Conservation (phyloP, 2,113 vertebrate genomes). For the Columba livia region DNA sequence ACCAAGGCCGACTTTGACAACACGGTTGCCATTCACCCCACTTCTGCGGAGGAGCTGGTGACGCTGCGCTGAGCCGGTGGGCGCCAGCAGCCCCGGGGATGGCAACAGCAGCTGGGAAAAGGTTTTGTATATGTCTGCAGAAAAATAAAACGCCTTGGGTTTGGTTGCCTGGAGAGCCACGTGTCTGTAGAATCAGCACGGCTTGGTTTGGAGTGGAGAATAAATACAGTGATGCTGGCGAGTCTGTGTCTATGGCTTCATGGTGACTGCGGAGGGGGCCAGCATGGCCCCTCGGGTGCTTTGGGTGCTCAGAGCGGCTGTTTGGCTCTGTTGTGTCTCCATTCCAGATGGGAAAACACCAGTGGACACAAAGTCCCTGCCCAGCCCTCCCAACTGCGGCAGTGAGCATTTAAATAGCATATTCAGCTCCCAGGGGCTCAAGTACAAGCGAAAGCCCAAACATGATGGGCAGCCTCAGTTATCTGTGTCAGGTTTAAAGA, state of each 20-base stretch:
- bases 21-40: constrained; percentile 53
- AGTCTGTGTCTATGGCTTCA: background rate
- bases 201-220: background rate
- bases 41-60: constrained; percentile 58
- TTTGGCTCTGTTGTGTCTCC: background rate
- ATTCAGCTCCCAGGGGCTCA: background rate
- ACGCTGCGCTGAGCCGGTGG: background rate
- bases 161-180: rapidly evolving
- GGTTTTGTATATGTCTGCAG: rapidly evolving
- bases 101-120: background rate
- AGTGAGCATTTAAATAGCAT: background rate
- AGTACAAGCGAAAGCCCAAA: background rate
- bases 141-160: background rate
- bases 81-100: rapidly evolving
- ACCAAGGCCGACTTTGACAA: constrained; percentile 59
- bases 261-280: rapidly evolving
- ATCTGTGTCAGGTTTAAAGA: constrained; percentile 17
- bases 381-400: background rate
- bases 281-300: background rate
- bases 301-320: background rate
- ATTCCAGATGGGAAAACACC: rapidly evolving
- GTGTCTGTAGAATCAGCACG: rapidly evolving
- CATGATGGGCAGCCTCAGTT: background rate
- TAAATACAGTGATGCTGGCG: background rate
- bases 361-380: background rate